These are phyloP conservation scores for Drosophila setifemur DNA, from an alignment of 1,140 invertebrate species.

Conservation along the genomic window DNA sequence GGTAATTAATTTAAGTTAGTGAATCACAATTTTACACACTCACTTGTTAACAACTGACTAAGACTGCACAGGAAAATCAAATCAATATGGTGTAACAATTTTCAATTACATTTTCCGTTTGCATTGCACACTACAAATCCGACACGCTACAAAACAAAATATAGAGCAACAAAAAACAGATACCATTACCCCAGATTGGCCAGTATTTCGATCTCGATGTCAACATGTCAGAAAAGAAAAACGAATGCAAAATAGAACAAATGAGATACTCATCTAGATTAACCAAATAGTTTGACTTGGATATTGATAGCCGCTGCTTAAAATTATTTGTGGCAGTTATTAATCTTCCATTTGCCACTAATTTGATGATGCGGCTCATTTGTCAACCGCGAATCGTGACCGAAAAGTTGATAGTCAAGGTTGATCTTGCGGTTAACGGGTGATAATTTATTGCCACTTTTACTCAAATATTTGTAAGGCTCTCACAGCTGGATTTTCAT, in stretches of 20 bases:
- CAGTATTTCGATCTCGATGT: conserved; percentile 1
- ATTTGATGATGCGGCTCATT: conserved; percentile 21
- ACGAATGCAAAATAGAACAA: conserved; percentile 14
- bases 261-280: conserved; percentile 14
- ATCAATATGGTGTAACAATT: conserved; percentile 20
- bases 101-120: conserved; percentile 38
- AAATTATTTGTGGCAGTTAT: not conserved
- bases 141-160: conserved; percentile 17
- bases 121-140: conserved; percentile 12
- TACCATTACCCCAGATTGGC: not conserved
- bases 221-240: not conserved
- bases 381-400: conserved; percentile 10
- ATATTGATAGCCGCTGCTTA: not conserved
- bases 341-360: conserved; percentile 17
- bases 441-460: conserved; percentile 42
- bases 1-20: not conserved
- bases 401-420: conserved; percentile 41
- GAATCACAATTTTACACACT: too few relatives aligned
- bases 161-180: too few relatives aligned
- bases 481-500: conserved; percentile 18
- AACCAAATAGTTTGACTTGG: not conserved
- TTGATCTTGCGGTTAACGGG: conserved; percentile 22
- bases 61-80: conserved; percentile 21
- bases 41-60: not conserved
- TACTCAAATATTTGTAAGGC: conserved; percentile 15